phyloP scores from a whole-genome alignment of 2,888 invertebrate species.

The Pheosia tremula region DNA sequence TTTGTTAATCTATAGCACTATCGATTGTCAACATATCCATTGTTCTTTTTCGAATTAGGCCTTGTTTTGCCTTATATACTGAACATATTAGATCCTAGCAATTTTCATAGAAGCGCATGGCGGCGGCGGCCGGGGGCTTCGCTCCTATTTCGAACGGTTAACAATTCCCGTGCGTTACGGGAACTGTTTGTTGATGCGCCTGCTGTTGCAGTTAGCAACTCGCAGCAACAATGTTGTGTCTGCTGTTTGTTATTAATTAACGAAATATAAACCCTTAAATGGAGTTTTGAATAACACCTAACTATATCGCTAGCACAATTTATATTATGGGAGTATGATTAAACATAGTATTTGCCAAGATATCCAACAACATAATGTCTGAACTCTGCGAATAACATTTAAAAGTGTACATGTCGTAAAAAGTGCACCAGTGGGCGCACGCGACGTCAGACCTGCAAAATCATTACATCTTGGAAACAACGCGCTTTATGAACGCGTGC shows the following conservation, averaged over 20 bases:
- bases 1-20: too few species aligned
- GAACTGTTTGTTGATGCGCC: not conserved
- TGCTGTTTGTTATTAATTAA: not conserved
- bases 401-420: conserved; percentile 9
- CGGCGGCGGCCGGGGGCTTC: not conserved
- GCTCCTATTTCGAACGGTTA: not conserved
- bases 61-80: too few species aligned
- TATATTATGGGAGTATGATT: too few species aligned
- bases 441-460: conserved; percentile 7
- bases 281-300: too few species aligned
- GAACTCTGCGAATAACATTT: conserved; percentile 1
- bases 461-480: not conserved
- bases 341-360: too few species aligned
- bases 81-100: too few species aligned
- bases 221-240: not conserved
- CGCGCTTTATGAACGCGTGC: not conserved
- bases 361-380: too few species aligned
- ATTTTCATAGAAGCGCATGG: too few species aligned
- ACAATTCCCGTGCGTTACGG: not conserved
- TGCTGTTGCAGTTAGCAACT: not conserved
- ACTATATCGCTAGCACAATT: too few species aligned
- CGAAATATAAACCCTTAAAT: too few species aligned
- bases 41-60: too few species aligned
- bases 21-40: too few species aligned
- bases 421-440: conserved; percentile 2